These are phyloP conservation scores for Drosophila mimica DNA, from an alignment of 2,888 invertebrate species.

Conservation along the genomic window DNA sequence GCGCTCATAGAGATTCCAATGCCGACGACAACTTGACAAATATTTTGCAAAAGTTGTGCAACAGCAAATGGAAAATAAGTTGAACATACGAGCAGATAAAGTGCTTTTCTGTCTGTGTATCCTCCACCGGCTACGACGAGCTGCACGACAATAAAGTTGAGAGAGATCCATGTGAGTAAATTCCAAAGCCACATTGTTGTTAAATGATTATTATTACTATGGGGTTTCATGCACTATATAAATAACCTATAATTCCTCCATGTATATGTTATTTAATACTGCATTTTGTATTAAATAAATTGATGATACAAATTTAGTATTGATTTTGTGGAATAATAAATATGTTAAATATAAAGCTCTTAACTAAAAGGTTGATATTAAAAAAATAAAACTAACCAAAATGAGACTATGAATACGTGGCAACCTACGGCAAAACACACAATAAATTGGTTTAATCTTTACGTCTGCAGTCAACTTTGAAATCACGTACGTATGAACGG, in stretches of 20 bases:
- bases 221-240: background rate
- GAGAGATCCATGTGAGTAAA: background rate
- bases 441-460: conserved; percentile 15
- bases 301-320: background rate
- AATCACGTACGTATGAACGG: conserved; percentile 28
- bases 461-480: conserved; percentile 4
- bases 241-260: background rate
- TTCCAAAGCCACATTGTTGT: background rate
- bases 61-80: conserved; percentile 2
- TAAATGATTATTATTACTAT: background rate
- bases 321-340: background rate
- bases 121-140: background rate
- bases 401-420: background rate
- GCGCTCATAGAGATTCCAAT: conserved; percentile 52
- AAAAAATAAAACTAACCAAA: conserved; percentile 9
- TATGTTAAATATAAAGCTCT: background rate
- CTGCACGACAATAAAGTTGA: background rate
- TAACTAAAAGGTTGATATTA: background rate
- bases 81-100: conserved; percentile 4
- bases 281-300: background rate
- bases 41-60: conserved; percentile 48
- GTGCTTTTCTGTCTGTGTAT: background rate
- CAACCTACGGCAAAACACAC: background rate
- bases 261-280: background rate
- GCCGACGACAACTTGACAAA: conserved; percentile 59